Evolutionary conservation across 2,888 invertebrate species (phyloP), one percentile per base, ranked within the genome.

Genomic region (Coelogynopora nodosa): DNA sequence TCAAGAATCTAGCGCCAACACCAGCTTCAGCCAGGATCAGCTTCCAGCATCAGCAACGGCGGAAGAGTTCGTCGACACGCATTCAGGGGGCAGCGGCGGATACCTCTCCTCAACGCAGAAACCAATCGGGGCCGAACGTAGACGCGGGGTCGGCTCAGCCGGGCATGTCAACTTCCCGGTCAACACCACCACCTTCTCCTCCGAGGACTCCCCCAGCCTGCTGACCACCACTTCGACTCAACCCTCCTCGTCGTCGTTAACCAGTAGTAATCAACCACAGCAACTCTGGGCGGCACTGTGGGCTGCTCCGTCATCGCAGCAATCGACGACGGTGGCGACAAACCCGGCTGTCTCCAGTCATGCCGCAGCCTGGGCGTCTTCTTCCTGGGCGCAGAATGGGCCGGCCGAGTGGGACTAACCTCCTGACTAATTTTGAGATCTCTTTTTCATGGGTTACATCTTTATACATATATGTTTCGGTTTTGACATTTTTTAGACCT

Each of bases 361-460:
- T 23, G 2, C 74, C 5, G 5, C 74, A 5, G 2, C 23, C 27
- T 74, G 74, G 74, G 5, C 49, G 10, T 74, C 74, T 23, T n/a
- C 74, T 74, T 74, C 74, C 27, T 74, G 74, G 74, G 18, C 10
- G 27, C 74, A 74, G 74, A 74, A 74, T 74, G 74, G 74, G 27
- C 10, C 74, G 5, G 2, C 74, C 74, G 74, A 74, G 23, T 74
- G 74, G 74, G 74, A 74, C 23, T 74, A 74, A 74, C 74, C 2
- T 23, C 5, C 18, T 74, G 23, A 26, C 5, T 23, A 23, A 26
- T 74, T 74, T 74, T 23, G 23, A 5, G 5, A 2, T n/a, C 74
- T 74, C 23, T 26, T 23, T 26, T 23, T 74, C 74, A 18, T 49
- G 49, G 49, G 5, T 49, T 49, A 5, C 5, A 5, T 49, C 5